Percentiles rank a stretch among this genome's conserved stretches.
Conservation (phyloP, 2,888 invertebrate species). For the Phrixothrix hirtus region DNA sequence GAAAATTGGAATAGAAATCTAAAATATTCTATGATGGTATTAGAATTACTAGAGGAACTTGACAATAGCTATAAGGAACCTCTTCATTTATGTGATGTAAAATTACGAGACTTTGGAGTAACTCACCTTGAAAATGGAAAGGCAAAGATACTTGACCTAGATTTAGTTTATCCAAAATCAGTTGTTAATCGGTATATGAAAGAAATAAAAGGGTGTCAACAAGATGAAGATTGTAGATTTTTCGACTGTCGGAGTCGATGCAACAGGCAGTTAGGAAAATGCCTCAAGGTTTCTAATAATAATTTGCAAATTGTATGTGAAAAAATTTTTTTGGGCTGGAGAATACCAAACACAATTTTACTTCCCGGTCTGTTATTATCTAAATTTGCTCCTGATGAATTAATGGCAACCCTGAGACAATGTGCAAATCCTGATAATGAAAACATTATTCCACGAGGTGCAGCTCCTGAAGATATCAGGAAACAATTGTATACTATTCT, state of each 20-base stretch:
- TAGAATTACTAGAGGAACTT: constrained; percentile 64
- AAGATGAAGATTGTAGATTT: constrained; percentile 68
- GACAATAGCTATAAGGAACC: constrained; percentile 64
- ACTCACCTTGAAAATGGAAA: constrained; percentile 55
- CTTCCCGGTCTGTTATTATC: constrained; percentile 66
- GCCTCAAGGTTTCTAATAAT: constrained; percentile 64
- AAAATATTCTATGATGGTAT: constrained; percentile 62
- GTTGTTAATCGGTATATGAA: constrained; percentile 58
- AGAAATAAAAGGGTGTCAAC: constrained; percentile 56
- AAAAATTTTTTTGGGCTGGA: constrained; percentile 68
- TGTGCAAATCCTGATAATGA: constrained; percentile 63
- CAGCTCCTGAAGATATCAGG: constrained; percentile 57
- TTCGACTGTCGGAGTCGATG: constrained; percentile 69
- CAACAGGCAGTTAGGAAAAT: constrained; percentile 58
- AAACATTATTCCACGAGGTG: constrained; percentile 56
- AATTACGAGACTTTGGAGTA: constrained; percentile 68
- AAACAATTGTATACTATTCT: constrained; percentile 60
- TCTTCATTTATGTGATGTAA: constrained; percentile 70
- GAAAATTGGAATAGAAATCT: constrained; percentile 63
- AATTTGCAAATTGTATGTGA: constrained; percentile 71
- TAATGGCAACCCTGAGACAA: constrained; percentile 62
- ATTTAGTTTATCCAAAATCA: constrained; percentile 64
- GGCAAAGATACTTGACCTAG: constrained; percentile 67
- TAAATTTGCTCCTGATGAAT: constrained; percentile 61
- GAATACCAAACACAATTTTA: constrained; percentile 63